Evolutionary conservation across 2,888 invertebrate genomes (phyloP), one percentile per base, ranked within the genome.

Genomic region (Acrocyrtus sp.): DNA sequence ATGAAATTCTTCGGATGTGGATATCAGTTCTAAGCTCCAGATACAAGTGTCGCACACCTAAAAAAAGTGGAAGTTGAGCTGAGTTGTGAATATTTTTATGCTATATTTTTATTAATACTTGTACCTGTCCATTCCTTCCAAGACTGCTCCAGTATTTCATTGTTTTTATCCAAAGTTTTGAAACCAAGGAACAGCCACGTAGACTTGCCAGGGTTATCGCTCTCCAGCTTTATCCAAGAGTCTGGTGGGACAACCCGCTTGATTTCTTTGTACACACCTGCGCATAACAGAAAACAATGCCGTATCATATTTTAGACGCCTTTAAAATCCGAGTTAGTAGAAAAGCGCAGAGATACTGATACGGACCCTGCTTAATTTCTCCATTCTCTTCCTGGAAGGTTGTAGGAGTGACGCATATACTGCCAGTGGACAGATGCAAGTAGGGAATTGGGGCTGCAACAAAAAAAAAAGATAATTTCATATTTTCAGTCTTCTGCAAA

Each of bases 41-140:
- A 76, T 85, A 85, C 53, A 86, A 83, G 67, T 84, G 82, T 1
- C 85, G 80, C 4, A 84, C 85, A 17, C 85, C 73, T 73, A 27
- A 15, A 56, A 26, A 50, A 66, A 27, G 21, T 6, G 21, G 45
- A 56, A 54, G 22, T 24, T 47, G 12, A 47, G 39, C 39, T 39
- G 6, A 10, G 17, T 54, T 45, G 5, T 34, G 34, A 34, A 34
- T 34, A n/a, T n/a, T n/a, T n/a, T n/a, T n/a, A n/a, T 34, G 34
- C 34, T 5, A 12, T 34, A 8, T 34, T 34, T 34, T 34, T 26
- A 53, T 15, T 53, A 53, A n/a, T 4, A 10, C 8, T 17, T 5
- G 4, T 67, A 65, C 76, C 85, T 5, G 85, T 85, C 85, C 85
- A 85, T 68, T 86, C 86, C 78, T 85, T 85, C 86, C 86, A 86